Evolutionary conservation across 2,113 vertebrate species (phyloP), one percentile per base, ranked within the genome.

Genomic region (Microcebus murinus): DNA sequence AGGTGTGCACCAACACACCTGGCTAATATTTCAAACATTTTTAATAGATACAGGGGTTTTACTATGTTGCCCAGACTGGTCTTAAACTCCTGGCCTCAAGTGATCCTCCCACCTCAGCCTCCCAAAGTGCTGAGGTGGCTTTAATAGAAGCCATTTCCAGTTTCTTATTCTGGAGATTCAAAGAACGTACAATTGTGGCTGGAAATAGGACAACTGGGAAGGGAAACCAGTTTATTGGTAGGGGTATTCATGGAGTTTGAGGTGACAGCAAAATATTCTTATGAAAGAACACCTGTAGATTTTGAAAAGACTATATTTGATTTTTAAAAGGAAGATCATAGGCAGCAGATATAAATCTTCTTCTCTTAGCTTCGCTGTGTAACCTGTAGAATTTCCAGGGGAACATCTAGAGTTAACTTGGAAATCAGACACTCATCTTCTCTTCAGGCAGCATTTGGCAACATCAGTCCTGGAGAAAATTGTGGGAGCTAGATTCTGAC

Each of bases 241-340:
- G n/a, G 74, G 23, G 29, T 80, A 73, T 82, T 94, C 21, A 36
- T 61, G 68, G 68, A 50, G 14, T 71, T 67, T 80, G 45, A 95
- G 23, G 50, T 79, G 87, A 87, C 4, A 87, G 39, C 27, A 73
- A 36, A 82, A 57, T 12, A 18, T 77, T 76, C 45, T 91, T 3
- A 10, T 65, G 67, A 52, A 96, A 89, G 63, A 95, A 57, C 21
- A 55, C 67, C 68, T 71, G 11, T 71, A 94, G 39, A 77, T 74
- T 95, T 93, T 91, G 20, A 81, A 61, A 86, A 86, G 27, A 86
- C 45, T 45, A 0, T 88, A 25, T 83, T 96, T 96, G 7, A 81
- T 96, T 97, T 96, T 94, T 87, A 88, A 95, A 73, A 80, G 94
- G 10, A 74, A 45, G 83, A 45, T 73, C 68, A 29, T 55, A 92